These are phyloP conservation scores for Panopea generosa DNA, from an alignment of 2,888 invertebrate genomes.

Conservation along the genomic window DNA sequence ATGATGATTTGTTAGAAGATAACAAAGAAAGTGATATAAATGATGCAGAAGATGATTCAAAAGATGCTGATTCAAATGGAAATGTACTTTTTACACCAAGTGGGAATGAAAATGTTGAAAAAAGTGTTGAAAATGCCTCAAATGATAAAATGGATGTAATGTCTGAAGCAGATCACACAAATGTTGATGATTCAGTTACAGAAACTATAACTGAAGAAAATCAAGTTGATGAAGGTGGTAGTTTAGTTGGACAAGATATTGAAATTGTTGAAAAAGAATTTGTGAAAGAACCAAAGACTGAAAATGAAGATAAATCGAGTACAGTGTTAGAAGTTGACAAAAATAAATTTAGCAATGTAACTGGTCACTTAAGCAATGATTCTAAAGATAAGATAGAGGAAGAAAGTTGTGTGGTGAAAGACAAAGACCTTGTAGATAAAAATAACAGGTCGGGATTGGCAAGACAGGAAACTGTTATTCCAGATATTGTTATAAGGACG, in stretches of 20 bases:
- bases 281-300: not conserved
- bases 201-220: not conserved
- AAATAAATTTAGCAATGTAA: no score
- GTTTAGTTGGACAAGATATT: not conserved
- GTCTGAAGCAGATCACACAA: conserved; percentile 7
- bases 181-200: conserved; percentile 12
- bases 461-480: conserved; percentile 48
- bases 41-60: not conserved
- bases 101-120: conserved; percentile 3
- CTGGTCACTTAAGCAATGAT: not conserved
- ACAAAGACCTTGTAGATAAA: no score
- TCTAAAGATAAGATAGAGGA: no score
- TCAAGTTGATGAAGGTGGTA: not conserved
- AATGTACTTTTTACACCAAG: no score
- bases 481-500: conserved; percentile 45
- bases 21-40: not conserved
- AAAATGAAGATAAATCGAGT: not conserved
- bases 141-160: not conserved
- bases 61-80: no score
- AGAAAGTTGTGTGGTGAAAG: no score
- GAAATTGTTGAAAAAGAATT: conserved; percentile 11
- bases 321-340: no score
- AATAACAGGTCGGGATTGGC: not conserved
- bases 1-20: not conserved
- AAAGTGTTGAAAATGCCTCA: no score